Percentiles rank a stretch among this genome's conserved stretches.
phyloP scores from a whole-genome alignment of 2,888 invertebrate species.

The Criorhina ranunculi region DNA sequence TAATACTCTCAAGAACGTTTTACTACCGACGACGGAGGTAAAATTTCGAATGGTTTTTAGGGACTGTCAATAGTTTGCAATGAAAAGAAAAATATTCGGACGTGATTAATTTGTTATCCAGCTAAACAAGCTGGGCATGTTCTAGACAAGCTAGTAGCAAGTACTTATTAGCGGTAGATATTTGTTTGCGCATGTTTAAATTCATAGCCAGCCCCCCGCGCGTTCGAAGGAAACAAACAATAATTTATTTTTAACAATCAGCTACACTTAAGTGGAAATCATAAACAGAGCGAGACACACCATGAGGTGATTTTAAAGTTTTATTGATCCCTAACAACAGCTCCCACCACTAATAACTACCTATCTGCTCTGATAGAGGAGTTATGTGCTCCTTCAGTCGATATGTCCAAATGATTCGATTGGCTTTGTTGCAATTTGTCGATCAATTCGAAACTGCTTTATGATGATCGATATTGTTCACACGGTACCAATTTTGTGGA shows the following conservation, averaged over 20 bases:
- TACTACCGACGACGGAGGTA: conserved; percentile 8
- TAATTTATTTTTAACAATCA: conserved; percentile 44
- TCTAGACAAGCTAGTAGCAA: not conserved
- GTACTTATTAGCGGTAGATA: conserved; percentile 8
- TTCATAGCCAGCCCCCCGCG: not conserved
- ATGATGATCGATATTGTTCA: conserved; percentile 40
- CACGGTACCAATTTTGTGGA: conserved; percentile 67
- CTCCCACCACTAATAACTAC: not conserved
- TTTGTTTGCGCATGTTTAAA: conserved; percentile 22
- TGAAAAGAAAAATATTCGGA: not conserved
- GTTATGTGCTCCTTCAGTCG: conserved; percentile 23
- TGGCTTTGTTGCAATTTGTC: conserved; percentile 31
- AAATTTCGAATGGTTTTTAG: conserved; percentile 35
- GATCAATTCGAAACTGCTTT: conserved; percentile 23
- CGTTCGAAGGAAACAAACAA: conserved; percentile 30
- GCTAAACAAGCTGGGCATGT: not conserved
- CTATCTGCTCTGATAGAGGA: conserved; percentile 22
- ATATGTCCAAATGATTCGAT: conserved; percentile 39
- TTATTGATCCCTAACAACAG: conserved; percentile 37
- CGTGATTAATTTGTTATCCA: conserved; percentile 13
- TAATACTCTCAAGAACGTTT: conserved; percentile 15
- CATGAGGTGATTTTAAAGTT: conserved; percentile 28
- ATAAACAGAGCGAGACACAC: conserved; percentile 21
- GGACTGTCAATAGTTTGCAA: not conserved
- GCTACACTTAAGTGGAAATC: conserved; percentile 37